Evolutionary conservation across 2,888 invertebrate genomes (phyloP).

Genomic region (Tetanocera ferruginea): DNA sequence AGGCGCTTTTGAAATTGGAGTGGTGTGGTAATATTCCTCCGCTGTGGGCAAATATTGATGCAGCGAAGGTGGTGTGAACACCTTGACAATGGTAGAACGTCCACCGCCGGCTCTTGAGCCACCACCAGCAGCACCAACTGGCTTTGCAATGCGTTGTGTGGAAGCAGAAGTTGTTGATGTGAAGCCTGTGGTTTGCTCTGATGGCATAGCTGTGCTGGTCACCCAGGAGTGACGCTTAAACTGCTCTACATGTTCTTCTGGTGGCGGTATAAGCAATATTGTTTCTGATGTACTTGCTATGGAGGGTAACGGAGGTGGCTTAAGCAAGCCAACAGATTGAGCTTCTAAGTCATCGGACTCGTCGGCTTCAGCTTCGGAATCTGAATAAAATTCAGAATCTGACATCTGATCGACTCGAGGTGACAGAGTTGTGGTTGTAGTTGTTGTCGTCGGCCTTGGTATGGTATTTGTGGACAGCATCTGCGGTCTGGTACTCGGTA

Average conservation of each 20-base stretch:
- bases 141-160: conserved; percentile 15
- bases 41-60: conserved; percentile 65
- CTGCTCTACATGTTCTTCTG: conserved; percentile 65
- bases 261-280: conserved; percentile 67
- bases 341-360: conserved; percentile 60
- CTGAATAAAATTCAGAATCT: conserved; percentile 51
- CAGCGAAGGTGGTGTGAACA: conserved; percentile 66
- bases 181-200: conserved; percentile 3
- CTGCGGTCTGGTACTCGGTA: background rate
- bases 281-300: conserved; percentile 66
- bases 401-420: conserved; percentile 35
- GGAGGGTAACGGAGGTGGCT: conserved; percentile 53
- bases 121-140: conserved; percentile 46
- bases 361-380: background rate
- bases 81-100: conserved; percentile 75
- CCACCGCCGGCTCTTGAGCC: conserved; percentile 66
- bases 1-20: conserved; percentile 49
- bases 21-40: conserved; percentile 67
- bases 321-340: conserved; percentile 57
- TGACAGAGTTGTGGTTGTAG: conserved; percentile 17
- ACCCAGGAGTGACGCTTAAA: conserved; percentile 61
- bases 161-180: conserved; percentile 36
- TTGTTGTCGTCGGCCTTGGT: background rate
- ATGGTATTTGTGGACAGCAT: conserved; percentile 36
- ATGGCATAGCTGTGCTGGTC: conserved; percentile 48